Conservation (phyloP, 1,140 invertebrate genomes). For the Drosophila sp. region DNA sequence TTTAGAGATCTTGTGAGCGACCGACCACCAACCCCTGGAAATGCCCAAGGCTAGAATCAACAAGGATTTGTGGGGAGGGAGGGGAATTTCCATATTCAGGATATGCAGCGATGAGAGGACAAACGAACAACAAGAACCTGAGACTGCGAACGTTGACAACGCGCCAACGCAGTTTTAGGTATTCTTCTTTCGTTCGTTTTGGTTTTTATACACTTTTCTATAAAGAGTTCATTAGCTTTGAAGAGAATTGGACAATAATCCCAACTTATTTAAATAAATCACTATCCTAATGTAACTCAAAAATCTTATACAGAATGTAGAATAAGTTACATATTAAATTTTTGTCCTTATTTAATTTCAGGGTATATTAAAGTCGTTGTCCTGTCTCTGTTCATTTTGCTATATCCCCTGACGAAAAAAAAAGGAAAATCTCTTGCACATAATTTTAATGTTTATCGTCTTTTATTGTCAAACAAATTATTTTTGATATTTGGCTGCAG, state of each 20-base stretch:
- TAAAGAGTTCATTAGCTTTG: not conserved
- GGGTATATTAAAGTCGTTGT: conserved; percentile 8
- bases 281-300: too few relatives aligned
- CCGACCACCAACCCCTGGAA: conserved; percentile 15
- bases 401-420: conserved; percentile 14
- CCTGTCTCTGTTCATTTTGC: conserved; percentile 16
- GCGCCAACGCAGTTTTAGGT: conserved; percentile 26
- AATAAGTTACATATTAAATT: not conserved
- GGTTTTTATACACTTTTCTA: not conserved
- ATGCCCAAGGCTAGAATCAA: conserved; percentile 56
- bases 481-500: conserved; percentile 81
- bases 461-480: conserved; percentile 83
- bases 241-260: not conserved
- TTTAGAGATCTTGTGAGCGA: conserved; percentile 49
- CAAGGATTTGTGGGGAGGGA: conserved; percentile 21
- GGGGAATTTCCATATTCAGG: conserved; percentile 32
- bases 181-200: not conserved
- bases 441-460: conserved; percentile 83
- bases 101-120: conserved; percentile 32
- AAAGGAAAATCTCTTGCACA: conserved; percentile 67
- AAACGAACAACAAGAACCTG: not conserved
- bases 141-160: conserved; percentile 45
- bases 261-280: not conserved
- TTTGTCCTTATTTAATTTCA: not conserved
- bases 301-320: too few relatives aligned